Base-by-base conservation (phyloP, 53 echinoderm and acorn worm genomes). In the Paelopatides confundens region DNA sequence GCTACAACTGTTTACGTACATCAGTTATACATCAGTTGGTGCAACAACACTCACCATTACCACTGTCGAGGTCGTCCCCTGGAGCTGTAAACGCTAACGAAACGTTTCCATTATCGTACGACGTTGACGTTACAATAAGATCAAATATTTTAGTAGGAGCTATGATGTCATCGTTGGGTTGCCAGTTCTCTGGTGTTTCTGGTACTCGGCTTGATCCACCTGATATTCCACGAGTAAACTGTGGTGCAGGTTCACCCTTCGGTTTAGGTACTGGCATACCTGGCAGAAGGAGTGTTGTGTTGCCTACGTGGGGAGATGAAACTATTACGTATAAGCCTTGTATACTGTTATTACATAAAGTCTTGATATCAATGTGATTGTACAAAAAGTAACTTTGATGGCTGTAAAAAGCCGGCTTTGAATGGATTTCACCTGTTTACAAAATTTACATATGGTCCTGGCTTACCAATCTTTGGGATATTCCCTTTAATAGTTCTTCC, bases 121-220 rank as follows among this genome's bases (percentile, higher is more conserved):
- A 71, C 32, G 84, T 11, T 27, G 64, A 52, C 21, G 31, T 69
- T 48, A 88, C 94, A n/a, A 85, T 35, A 9, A 94, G 68, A 62
- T 94, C 94, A 28, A 86, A 35, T 24, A 94, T 69, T 13, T 71
- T 52, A 21, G 40, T 88, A 1, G 94, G 94, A 18, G 94, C 78
- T 18, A 90, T 66, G 17, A 85, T 10, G 46, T 93, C 93, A n/a
- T 54, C 66, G 3, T 78, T 84, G 1, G 90, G 87, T 2, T 2
- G 15, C 64, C 86, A 94, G 24, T 85, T 87, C 0, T 31, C 34
- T 12, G 94, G 92, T 62, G 81, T 37, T 5, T 62, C 50, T 4
- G 77, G 76, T 9, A 94, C 82, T n/a, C 65, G 87, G 36, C 92
- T 92, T 10, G 94, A 94, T 7, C 92, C 94, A 2, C 87, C 90